Evolutionary conservation across 2,888 invertebrate genomes (phyloP).

Genomic region (Pseudococcus jackbeardsleyi): DNA sequence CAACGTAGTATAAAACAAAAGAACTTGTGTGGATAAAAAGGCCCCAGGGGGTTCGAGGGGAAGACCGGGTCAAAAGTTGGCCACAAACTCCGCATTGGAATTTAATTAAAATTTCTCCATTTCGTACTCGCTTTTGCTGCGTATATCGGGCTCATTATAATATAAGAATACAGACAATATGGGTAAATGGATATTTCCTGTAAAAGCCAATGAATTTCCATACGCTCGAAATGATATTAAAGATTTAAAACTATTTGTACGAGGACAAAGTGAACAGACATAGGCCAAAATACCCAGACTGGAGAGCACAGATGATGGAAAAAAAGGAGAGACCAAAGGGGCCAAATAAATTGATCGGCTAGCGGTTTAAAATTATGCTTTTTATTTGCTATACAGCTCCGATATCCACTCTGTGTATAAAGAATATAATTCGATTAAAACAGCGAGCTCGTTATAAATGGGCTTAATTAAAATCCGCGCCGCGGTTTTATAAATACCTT

Average conservation of each 20-base stretch:
- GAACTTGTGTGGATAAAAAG: not conserved
- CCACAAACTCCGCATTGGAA: slow-evolving; percentile 1
- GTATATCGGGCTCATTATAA: not conserved
- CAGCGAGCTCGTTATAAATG: not conserved
- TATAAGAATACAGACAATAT: not conserved
- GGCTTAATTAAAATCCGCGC: slow-evolving; percentile 37
- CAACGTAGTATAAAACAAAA: slow-evolving; percentile 11
- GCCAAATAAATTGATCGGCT: not conserved
- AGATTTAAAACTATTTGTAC: not conserved
- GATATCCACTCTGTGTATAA: not conserved
- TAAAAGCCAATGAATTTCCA: not conserved
- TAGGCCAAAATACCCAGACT: no score
- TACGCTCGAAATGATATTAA: slow-evolving; percentile 31
- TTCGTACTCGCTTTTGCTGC: not conserved
- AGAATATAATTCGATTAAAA: slow-evolving; percentile 25
- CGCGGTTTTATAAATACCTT: slow-evolving; percentile 22
- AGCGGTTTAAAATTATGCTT: slow-evolving; percentile 22
- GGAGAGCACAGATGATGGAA: not conserved
- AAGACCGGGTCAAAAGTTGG: not conserved
- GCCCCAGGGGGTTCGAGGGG: not conserved
- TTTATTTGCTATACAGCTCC: not conserved
- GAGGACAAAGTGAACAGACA: not conserved
- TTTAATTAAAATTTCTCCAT: slow-evolving; percentile 41
- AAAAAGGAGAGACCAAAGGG: not conserved
- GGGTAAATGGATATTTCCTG: not conserved